phyloP scores from a whole-genome alignment of 2,113 vertebrate genomes.

The Planiliza haematocheilus region DNA sequence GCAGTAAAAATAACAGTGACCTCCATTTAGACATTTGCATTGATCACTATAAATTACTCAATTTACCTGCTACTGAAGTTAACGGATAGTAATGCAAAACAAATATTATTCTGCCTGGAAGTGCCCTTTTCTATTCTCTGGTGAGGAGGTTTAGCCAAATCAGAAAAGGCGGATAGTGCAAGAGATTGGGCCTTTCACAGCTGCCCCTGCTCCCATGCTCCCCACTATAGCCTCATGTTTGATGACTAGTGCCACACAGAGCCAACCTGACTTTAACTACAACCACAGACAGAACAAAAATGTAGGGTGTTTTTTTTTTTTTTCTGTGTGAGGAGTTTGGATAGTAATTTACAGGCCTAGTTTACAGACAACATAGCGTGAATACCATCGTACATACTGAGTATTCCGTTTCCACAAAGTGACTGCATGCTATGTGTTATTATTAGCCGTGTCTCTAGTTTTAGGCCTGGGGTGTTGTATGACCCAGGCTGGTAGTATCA shows the following conservation, averaged over 20 bases:
- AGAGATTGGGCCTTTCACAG: slow-evolving; percentile 8
- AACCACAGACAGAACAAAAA: slow-evolving; percentile 1
- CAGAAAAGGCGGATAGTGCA: not conserved
- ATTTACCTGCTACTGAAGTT: not conserved
- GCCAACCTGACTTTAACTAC: not conserved
- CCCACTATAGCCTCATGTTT: slow-evolving; percentile 1
- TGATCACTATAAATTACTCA: not conserved
- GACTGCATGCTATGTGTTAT: slow-evolving; percentile 45
- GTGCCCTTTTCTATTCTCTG: not conserved
- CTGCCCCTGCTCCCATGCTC: slow-evolving; percentile 39
- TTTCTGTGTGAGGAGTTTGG: not conserved
- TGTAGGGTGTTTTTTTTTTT: too few relatives aligned
- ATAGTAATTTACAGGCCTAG: too few relatives aligned
- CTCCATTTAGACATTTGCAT: not conserved
- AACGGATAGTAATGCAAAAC: not conserved
- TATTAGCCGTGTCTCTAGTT: slow-evolving; percentile 58
- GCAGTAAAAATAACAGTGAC: too few relatives aligned
- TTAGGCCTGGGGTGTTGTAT: slow-evolving; percentile 36
- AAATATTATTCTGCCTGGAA: not conserved
- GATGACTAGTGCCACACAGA: slow-evolving; percentile 17
- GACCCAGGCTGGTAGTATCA: slow-evolving; percentile 15
- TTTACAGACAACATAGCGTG: slow-evolving; percentile 1
- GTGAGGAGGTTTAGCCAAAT: not conserved
- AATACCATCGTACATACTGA: slow-evolving; percentile 16
- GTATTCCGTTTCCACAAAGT: slow-evolving; percentile 36